Evolutionary conservation across 2,888 invertebrate species (phyloP).

Genomic region (Cerastis rubricosa): DNA sequence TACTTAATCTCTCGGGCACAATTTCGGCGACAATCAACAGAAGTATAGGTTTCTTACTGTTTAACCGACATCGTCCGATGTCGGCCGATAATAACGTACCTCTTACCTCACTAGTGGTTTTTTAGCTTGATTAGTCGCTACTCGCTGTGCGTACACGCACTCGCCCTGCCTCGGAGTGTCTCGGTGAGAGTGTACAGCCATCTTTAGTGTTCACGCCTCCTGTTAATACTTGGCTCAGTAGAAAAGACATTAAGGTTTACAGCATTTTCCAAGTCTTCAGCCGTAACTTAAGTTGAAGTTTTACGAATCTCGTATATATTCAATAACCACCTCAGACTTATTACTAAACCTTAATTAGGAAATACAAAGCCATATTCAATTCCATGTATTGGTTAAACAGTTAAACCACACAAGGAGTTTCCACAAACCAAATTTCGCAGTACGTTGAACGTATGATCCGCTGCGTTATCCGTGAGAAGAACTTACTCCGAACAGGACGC

Average conservation of each 20-base stretch:
- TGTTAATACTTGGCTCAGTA: not conserved
- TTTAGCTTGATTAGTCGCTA: no score
- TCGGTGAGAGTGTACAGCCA: not conserved
- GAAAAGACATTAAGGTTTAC: not conserved
- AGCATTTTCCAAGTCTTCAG: not conserved
- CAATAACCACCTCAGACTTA: not conserved
- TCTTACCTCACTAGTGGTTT: not conserved
- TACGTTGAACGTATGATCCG: not conserved
- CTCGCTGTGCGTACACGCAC: no score
- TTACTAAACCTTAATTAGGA: not conserved
- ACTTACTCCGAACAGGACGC: not conserved
- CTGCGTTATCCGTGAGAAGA: not conserved
- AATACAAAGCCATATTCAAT: not conserved
- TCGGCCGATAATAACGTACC: not conserved
- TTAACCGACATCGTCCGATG: not conserved
- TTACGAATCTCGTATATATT: not conserved
- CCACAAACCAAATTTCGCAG: not conserved
- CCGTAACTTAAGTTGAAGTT: no score
- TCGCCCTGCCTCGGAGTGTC: no score
- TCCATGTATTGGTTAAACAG: no score
- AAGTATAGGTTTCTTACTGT: no score
- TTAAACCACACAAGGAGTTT: not conserved
- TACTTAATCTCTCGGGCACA: no score
- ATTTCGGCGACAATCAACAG: no score
- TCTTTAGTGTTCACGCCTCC: not conserved